Evolutionary conservation across 2,888 invertebrate genomes (phyloP).

Genomic region (Tanytarsus gracilentus): DNA sequence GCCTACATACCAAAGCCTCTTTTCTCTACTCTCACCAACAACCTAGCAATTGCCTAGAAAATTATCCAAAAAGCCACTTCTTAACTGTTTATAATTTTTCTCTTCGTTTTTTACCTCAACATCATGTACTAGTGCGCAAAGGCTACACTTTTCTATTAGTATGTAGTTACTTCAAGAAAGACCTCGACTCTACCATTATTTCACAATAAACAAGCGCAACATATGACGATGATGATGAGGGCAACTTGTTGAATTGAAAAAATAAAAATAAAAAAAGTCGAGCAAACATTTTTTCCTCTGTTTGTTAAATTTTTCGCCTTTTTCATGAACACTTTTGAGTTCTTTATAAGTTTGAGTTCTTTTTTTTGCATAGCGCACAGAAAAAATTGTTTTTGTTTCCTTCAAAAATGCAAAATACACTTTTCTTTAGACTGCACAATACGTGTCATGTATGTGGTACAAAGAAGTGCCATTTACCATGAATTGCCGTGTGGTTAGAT

Average conservation of each 20-base stretch:
- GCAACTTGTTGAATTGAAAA: slow-evolving; percentile 4
- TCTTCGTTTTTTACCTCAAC: no score
- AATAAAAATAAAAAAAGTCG: not conserved
- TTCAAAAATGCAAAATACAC: slow-evolving; percentile 7
- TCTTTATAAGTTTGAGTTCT: no score
- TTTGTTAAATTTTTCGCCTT: not conserved
- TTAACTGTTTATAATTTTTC: slow-evolving; percentile 7
- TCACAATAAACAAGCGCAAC: not conserved
- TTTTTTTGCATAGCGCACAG: no score
- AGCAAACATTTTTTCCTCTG: not conserved
- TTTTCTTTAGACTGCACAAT: no score
- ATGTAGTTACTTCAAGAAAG: not conserved
- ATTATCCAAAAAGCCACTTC: not conserved
- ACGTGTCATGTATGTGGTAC: no score
- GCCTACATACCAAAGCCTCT: no score
- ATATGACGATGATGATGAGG: not conserved
- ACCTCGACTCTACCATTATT: slow-evolving; percentile 1
- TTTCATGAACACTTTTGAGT: not conserved
- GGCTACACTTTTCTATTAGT: not conserved
- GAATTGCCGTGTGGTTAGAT: no score
- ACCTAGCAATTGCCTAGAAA: slow-evolving; percentile 2
- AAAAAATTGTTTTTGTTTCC: not conserved
- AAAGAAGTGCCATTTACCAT: no score
- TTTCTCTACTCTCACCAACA: not conserved
- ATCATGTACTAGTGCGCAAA: not conserved